Evolutionary conservation across 2,113 vertebrate species (phyloP), one percentile per base, ranked within the genome.

Genomic region (Prietella phreatophila): DNA sequence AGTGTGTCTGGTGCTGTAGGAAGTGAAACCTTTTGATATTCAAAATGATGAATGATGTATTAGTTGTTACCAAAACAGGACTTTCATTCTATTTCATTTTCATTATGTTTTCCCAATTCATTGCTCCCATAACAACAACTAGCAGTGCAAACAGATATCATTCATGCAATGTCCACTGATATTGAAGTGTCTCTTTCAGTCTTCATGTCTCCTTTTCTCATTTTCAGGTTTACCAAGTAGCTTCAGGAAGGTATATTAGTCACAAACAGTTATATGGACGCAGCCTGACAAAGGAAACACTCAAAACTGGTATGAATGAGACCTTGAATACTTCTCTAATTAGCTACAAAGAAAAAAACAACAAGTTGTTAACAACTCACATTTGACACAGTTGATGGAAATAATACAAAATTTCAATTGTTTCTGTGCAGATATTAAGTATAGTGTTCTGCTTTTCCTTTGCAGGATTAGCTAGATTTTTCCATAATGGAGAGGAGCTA

Each of bases 251-350:
- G 60, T 99, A 97, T 20, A 96, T 98, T 91, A 96, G 95, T 0
- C 95, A 97, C 33, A 97, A 99, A 92, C 97, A 98, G 92, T 96
- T 97, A 91, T 99, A 97, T 1, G 98, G 98, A 81, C 95, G 98
- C 92, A 95, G 96, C 85, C 93, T 99, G 92, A 96, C 95, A n/a
- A 97, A 97, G 93, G 97, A 98, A 91, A 97, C 97, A 1, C 92
- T 99, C 10, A 97, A 97, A 95, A 97, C 97, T 0, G 98, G 98
- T 99, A 92, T 0, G 90, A 87, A 17, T 60, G 9, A 25, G 42
- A 39, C 22, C 9, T 73, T 76, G 19, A 36, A 53, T 27, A 65
- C 0, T 22, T 55, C 20, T 53, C 84, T 76, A 6, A 27, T 83
- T 83, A 15, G 25, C 36, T 22, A 4, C 50, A 73, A 6, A 47